phyloP scores from a whole-genome alignment of 64 coral and sea anemone species.

The Hydrozoanthus tunicans region DNA sequence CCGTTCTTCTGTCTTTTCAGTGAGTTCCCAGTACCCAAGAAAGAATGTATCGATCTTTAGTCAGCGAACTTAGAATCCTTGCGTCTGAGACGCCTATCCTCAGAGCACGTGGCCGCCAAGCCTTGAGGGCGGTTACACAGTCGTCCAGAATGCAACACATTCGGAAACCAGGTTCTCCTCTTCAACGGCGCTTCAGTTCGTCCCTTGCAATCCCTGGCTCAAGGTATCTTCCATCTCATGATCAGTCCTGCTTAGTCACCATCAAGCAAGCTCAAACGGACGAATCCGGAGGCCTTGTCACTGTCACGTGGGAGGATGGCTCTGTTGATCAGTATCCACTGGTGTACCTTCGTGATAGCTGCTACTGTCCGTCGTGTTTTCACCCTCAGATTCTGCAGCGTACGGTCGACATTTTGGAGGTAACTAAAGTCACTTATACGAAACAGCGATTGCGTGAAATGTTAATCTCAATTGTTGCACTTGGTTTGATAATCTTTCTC shows the following conservation, averaged over 20 bases:
- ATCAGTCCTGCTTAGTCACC: not conserved
- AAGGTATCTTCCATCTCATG: not conserved
- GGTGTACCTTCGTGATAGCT: constrained; percentile 77
- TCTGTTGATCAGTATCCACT: constrained; percentile 61
- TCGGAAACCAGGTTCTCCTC: not conserved
- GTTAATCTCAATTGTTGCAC: no score
- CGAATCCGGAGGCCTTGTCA: constrained; percentile 23
- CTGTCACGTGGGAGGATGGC: constrained; percentile 56
- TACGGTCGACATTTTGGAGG: constrained; percentile 52
- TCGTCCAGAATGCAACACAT: not conserved
- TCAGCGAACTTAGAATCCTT: no score
- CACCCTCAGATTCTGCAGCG: constrained; percentile 52
- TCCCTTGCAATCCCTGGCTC: not conserved
- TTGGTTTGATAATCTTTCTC: no score
- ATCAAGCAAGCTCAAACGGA: not conserved
- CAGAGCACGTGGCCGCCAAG: not conserved
- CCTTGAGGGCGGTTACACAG: not conserved
- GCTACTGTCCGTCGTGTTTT: constrained; percentile 71
- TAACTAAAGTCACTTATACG: not conserved
- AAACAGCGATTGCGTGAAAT: no score
- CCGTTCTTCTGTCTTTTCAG: no score
- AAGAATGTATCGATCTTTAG: no score
- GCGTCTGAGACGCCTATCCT: no score
- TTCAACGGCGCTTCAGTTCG: not conserved
- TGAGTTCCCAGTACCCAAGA: no score